These are phyloP conservation scores for Oxytorus armatus DNA, from an alignment of 2,888 invertebrate genomes.

Conservation along the genomic window DNA sequence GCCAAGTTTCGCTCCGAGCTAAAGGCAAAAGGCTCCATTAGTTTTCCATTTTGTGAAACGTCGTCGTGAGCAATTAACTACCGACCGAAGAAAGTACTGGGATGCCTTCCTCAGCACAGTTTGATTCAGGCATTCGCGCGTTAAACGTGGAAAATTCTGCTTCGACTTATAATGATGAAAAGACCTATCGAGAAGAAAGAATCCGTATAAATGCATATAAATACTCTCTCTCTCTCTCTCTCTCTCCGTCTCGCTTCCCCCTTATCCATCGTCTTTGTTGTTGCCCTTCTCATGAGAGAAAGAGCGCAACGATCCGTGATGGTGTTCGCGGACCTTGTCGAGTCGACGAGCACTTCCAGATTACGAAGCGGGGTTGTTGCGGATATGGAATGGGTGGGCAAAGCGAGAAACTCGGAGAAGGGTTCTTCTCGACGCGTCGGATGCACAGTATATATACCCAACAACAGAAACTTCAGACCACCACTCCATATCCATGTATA, in stretches of 20 bases:
- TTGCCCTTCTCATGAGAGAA: conserved; percentile 24
- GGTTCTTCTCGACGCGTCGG: conserved; percentile 42
- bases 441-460: conserved; percentile 36
- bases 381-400: conserved; percentile 20
- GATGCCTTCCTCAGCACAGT: not conserved
- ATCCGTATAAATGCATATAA: not conserved
- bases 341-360: conserved; percentile 35
- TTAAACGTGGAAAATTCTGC: not conserved
- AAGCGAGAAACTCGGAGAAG: conserved; percentile 27
- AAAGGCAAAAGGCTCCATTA: conserved; percentile 2
- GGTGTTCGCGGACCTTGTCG: conserved; percentile 42
- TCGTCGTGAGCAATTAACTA: conserved; percentile 53
- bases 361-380: conserved; percentile 35
- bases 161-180: not conserved
- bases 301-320: conserved; percentile 35
- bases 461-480: conserved; percentile 51
- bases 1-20: conserved; percentile 45
- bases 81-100: conserved; percentile 32
- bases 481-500: conserved; percentile 7
- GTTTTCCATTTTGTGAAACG: conserved; percentile 31
- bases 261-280: not conserved
- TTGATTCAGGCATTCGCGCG: conserved; percentile 11
- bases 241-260: too few relatives aligned
- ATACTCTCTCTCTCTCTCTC: too few relatives aligned
- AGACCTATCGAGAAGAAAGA: too few relatives aligned